These are phyloP conservation scores for Pipistrellus nathusii DNA, from an alignment of 2,797 vertebrate species.

Conservation along the genomic window DNA sequence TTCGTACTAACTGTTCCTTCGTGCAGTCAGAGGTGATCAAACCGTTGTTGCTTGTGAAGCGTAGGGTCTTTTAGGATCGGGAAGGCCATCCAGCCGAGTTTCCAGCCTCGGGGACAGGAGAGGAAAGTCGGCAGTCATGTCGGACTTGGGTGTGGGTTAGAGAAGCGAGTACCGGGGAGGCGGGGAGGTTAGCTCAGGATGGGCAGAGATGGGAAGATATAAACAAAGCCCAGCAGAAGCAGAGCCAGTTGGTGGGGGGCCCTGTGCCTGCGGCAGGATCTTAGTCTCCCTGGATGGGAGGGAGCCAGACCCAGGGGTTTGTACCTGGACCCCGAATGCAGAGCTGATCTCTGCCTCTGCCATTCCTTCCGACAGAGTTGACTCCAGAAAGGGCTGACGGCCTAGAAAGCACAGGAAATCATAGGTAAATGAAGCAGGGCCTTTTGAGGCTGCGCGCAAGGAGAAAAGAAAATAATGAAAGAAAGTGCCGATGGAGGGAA, in stretches of 20 bases:
- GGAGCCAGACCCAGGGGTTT: not conserved
- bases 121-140: not conserved
- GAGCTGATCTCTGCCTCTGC: not conserved
- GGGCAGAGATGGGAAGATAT: not conserved
- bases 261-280: not conserved
- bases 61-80: not conserved
- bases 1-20: not conserved
- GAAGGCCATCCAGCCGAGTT: not conserved
- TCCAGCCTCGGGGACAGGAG: not conserved
- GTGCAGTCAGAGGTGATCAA: not conserved
- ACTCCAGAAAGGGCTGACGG: not conserved
- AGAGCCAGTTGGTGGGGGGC: not conserved
- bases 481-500: not conserved
- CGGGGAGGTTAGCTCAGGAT: not conserved
- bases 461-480: not conserved
- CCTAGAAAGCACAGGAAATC: not conserved
- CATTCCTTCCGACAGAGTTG: not conserved
- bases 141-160: not conserved
- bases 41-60: not conserved
- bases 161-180: not conserved
- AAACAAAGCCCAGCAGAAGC: not conserved
- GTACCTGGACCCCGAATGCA: not conserved
- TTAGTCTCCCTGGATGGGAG: not conserved
- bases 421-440: not conserved
- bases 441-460: not conserved